Base-by-base conservation (phyloP, 2,113 vertebrate species). In the Sapayoa aenigma region DNA sequence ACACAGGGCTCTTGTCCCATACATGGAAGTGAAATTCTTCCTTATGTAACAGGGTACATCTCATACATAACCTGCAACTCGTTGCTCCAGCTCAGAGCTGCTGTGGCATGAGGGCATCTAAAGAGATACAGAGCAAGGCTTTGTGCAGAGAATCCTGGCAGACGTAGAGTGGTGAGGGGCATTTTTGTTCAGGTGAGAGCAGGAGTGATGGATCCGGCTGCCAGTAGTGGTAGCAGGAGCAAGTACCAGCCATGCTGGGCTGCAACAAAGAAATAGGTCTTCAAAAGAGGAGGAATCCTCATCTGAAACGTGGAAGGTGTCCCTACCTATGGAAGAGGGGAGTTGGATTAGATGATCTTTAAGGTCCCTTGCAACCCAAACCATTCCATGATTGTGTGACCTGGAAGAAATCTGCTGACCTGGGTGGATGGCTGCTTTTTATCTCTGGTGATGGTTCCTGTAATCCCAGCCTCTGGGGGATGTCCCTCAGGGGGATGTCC, bases 11-110 rank as follows among this genome's bases (percentile, higher is more conserved):
- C 44, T 33, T 59, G 65, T 62, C 60, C 80, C 6, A 0, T 19
- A 28, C 5, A 5, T 41, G 78, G 81, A 52, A 46, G 25, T 12
- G 31, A 69, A 90, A 47, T 22, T 35, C 62, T 33, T 81, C 18
- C 27, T 42, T 9, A 0, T 28, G 22, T 39, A 42, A 5, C 2
- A 7, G 68, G 21, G 30, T 8, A 6, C 3, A 2, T 66, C 50
- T 62, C 14, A 1, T 15, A 1, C 9, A 0, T 52, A 3, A 35
- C 39, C 44, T 25, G 58, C 0, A 2, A 35, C 21, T 87, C 0
- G 0, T 55, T 67, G 68, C 59, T 75, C 56, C 59, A 22, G 47
- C 58, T 46, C 53, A 28, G 68, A 49, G 62, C 66, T 72, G 52
- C 62, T 46, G 89, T 39, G 12, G 2, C 5, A 0, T 2, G 28